Conservation (phyloP, 1,140 invertebrate species). For the Zaprionus taronus region DNA sequence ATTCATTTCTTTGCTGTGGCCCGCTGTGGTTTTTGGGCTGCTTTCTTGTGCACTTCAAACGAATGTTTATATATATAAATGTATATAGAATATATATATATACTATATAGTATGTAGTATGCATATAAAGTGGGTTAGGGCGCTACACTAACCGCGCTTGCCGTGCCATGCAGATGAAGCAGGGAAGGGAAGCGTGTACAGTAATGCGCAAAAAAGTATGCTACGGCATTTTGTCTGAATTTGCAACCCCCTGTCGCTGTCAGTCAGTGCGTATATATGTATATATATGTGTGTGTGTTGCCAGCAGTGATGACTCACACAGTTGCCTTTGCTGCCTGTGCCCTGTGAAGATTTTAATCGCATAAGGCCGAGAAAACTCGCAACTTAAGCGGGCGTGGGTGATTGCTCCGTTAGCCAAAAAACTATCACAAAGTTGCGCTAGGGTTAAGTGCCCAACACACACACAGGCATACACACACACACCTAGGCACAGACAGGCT, state of each 20-base stretch:
- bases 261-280: constrained; percentile 13
- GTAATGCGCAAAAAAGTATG: constrained; percentile 71
- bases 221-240: constrained; percentile 67
- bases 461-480: not conserved
- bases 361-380: constrained; percentile 21
- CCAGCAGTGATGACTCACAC: constrained; percentile 54
- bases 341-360: constrained; percentile 44
- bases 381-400: not conserved
- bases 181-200: constrained; percentile 12
- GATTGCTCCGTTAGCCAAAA: constrained; percentile 5
- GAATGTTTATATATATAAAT: constrained; percentile 4
- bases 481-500: not conserved
- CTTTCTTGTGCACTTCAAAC: constrained; percentile 39
- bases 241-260: constrained; percentile 57
- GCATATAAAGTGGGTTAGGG: constrained; percentile 48
- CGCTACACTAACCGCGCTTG: constrained; percentile 15
- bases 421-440: constrained; percentile 32
- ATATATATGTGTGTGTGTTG: constrained; percentile 20
- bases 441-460: constrained; percentile 32
- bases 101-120: constrained; percentile 1
- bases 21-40: constrained; percentile 27
- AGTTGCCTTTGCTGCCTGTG: constrained; percentile 8
- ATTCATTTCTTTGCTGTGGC: not conserved
- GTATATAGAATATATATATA: not conserved
- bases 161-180: constrained; percentile 21